Evolutionary conservation across 2,797 vertebrate species (phyloP).

Genomic region (Gymnopithys bicolor): DNA sequence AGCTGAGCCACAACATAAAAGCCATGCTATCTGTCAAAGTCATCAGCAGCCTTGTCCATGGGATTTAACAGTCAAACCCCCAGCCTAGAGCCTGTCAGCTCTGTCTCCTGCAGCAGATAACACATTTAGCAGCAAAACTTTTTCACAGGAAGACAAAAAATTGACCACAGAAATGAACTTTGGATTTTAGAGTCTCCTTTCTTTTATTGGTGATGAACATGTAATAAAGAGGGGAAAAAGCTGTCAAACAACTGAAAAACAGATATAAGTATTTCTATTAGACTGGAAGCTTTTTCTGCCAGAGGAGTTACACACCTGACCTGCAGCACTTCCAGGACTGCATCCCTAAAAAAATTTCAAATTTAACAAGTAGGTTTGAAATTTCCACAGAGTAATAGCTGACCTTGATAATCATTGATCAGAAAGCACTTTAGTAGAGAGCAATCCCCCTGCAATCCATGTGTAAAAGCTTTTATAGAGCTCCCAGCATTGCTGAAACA

Average conservation of each 20-base stretch:
- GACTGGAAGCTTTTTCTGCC: not conserved
- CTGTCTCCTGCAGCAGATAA: not conserved
- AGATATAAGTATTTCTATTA: not conserved
- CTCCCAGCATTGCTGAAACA: not conserved
- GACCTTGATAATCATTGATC: not conserved
- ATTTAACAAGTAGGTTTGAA: not conserved
- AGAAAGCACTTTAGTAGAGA: not conserved
- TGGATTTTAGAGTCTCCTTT: not conserved
- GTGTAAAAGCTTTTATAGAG: not conserved
- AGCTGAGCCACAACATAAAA: constrained; percentile 45
- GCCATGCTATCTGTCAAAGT: constrained; percentile 56
- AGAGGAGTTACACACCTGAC: not conserved
- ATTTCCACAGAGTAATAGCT: not conserved
- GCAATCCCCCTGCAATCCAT: not conserved
- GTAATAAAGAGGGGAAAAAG: not conserved
- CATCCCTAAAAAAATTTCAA: not conserved
- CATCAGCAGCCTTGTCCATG: constrained; percentile 51
- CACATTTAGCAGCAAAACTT: constrained; percentile 17
- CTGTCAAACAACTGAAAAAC: not conserved
- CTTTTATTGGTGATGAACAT: not conserved
- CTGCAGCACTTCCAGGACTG: not conserved
- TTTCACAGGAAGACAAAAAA: not conserved
- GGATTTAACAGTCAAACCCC: constrained; percentile 33
- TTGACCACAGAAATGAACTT: constrained; percentile 23
- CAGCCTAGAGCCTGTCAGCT: constrained; percentile 49